Conservation (phyloP, 2,113 vertebrate genomes). For the Amphiprion percula region DNA sequence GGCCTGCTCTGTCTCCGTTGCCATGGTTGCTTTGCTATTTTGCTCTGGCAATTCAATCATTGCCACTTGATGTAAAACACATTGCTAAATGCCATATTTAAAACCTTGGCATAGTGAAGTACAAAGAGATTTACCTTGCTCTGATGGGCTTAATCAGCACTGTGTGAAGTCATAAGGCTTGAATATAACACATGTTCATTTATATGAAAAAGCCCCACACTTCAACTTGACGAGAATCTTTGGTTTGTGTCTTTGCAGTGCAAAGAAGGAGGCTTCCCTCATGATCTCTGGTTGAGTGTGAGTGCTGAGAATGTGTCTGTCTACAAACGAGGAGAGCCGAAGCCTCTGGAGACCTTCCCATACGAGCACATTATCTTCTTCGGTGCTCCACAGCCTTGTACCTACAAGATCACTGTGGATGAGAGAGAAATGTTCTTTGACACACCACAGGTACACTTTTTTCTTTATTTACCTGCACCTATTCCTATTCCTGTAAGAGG, state of each 20-base stretch:
- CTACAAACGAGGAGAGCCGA: conserved; percentile 90
- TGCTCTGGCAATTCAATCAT: too few relatives aligned
- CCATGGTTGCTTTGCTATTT: too few relatives aligned
- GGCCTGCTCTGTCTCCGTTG: too few relatives aligned
- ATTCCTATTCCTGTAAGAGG: too few relatives aligned
- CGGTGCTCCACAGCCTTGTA: conserved; percentile 89
- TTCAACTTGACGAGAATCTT: not conserved
- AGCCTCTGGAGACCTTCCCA: conserved; percentile 90
- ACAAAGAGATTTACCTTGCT: too few relatives aligned
- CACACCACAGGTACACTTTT: conserved; percentile 87
- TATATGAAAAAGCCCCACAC: too few relatives aligned
- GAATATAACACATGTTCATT: too few relatives aligned
- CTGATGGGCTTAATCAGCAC: too few relatives aligned
- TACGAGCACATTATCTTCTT: conserved; percentile 94
- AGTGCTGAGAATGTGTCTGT: conserved; percentile 91
- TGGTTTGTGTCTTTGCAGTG: conserved; percentile 80
- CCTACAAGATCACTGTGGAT: conserved; percentile 95
- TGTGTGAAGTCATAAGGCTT: too few relatives aligned
- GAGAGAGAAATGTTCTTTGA: conserved; percentile 95
- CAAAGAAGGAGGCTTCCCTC: conserved; percentile 93
- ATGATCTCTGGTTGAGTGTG: conserved; percentile 92
- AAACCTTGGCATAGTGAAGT: too few relatives aligned
- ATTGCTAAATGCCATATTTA: too few relatives aligned
- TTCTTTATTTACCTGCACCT: not conserved
- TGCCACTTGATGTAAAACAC: too few relatives aligned